phyloP scores from a whole-genome alignment of 2,113 vertebrate species.

The Pollachius pollachius region DNA sequence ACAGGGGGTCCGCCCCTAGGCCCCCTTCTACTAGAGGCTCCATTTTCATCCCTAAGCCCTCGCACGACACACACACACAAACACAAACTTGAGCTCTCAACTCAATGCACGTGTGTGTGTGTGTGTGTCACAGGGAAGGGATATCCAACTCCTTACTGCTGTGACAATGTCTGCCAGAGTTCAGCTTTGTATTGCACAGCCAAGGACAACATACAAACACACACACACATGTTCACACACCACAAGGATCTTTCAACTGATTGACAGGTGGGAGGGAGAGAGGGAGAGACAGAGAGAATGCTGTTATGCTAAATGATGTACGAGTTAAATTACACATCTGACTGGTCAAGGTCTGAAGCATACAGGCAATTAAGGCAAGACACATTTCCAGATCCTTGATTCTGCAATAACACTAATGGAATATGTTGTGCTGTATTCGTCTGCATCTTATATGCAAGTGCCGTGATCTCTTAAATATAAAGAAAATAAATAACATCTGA shows the following conservation, averaged over 20 bases:
- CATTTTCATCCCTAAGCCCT: neutral
- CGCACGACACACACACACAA: constrained; percentile 19
- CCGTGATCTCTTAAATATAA: too few species aligned
- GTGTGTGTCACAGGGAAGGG: constrained; percentile 27
- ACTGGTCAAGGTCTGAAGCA: too few species aligned
- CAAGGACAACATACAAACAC: constrained; percentile 46
- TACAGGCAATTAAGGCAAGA: too few species aligned
- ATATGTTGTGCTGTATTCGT: too few species aligned
- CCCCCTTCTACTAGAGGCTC: constrained; percentile 36
- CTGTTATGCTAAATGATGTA: too few species aligned
- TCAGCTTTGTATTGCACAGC: constrained; percentile 46
- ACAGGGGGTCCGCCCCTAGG: constrained; percentile 40
- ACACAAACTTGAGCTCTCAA: constrained; percentile 9
- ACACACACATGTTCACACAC: constrained; percentile 18
- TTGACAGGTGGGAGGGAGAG: constrained; percentile 42
- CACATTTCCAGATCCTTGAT: too few species aligned
- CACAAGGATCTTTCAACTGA: constrained; percentile 49
- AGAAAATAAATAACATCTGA: too few species aligned
- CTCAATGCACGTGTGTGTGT: neutral
- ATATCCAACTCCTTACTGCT: constrained; percentile 55
- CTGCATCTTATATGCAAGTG: too few species aligned
- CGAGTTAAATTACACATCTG: too few species aligned
- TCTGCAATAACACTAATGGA: too few species aligned
- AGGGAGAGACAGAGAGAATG: neutral
- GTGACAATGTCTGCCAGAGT: constrained; percentile 65